Base-by-base conservation (phyloP, 2,888 invertebrate genomes). In the Tribolium freemani region DNA sequence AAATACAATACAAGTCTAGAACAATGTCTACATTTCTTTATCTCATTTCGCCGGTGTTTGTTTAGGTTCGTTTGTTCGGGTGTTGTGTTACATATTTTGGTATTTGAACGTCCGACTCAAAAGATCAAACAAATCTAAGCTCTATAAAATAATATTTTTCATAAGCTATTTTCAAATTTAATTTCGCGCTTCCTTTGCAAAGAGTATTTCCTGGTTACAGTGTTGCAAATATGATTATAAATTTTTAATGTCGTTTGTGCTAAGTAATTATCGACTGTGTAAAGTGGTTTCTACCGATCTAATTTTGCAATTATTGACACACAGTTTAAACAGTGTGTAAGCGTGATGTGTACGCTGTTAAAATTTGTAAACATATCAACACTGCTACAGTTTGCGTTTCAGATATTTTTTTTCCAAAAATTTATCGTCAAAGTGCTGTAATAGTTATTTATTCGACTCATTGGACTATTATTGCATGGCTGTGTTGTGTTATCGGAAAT, bases 341-440 rank as follows among this genome's bases (percentile, higher is more conserved):
- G 44, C 57, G 56, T 38, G 44, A 54, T 48, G 60, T 60, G 60
- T 60, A 60, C 46, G 4, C 50, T 10, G 53, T 11, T 64, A 67
- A 67, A 67, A 67, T 67, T 67, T 67, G 56, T 67, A 67, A 67
- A 67, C 67, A 67, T 67, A 57, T 57, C 67, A 67, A 67, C 67
- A 67, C 67, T 67, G 67, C 11, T 46, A 54, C 26, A 54, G 44
- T 20, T 20, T 54, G 11, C 38, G 16, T 8, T 20, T 54, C 10
- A 26, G 10, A 54, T 26, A 26, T 26, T 54, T 54, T 8, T 10
- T 54, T 16, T 20, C n/a, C n/a, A n/a, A n/a, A n/a, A 26, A 20
- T 16, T 54, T 54, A 16, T 21, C 10, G 2, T 20, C 20, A 8
- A 53, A 21, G 20, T 9, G 11, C 21, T 16, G 67, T 67, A 67